A percentile compares a stretch with the other conserved stretches of the same genome.
phyloP scores from a whole-genome alignment of 2,888 invertebrate genomes.

The Lithophane leautieri region DNA sequence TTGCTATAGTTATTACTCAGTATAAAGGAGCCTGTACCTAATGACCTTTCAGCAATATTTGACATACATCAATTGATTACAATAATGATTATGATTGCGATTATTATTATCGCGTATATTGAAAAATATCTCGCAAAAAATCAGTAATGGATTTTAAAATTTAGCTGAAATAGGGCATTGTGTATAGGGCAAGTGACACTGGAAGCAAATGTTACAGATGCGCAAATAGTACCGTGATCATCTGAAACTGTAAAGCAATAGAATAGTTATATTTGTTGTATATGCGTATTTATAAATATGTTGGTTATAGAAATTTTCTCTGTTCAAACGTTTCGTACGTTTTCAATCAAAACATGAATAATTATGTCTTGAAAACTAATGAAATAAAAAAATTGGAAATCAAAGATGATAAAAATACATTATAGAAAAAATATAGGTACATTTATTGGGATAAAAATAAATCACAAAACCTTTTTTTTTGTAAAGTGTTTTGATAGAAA shows the following conservation, averaged over 20 bases:
- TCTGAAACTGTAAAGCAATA: slow-evolving; percentile 76
- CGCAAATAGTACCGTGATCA: slow-evolving; percentile 62
- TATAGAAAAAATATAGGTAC: background rate
- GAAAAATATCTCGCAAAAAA: background rate
- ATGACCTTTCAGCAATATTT: slow-evolving; percentile 1
- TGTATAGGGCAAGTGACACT: slow-evolving; percentile 3
- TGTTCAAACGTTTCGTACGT: slow-evolving; percentile 36
- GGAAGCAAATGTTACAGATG: slow-evolving; percentile 46
- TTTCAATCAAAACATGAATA: slow-evolving; percentile 25
- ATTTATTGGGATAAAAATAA: background rate
- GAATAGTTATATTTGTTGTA: slow-evolving; percentile 71
- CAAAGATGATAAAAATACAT: background rate
- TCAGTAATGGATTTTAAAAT: background rate
- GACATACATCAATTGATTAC: background rate
- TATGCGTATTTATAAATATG: slow-evolving; percentile 29
- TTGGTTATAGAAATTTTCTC: slow-evolving; percentile 47
- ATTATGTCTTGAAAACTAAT: background rate
- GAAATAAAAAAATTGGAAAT: background rate
- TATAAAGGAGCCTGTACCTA: background rate
- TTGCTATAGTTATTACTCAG: slow-evolving; percentile 16
- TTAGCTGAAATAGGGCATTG: background rate
- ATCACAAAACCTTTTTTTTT: background rate
- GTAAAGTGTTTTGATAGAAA: slow-evolving; percentile 31
- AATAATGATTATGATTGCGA: background rate
- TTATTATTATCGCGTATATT: background rate